Conservation (phyloP, 2,888 invertebrate species). For the Eretmocerus hayati region DNA sequence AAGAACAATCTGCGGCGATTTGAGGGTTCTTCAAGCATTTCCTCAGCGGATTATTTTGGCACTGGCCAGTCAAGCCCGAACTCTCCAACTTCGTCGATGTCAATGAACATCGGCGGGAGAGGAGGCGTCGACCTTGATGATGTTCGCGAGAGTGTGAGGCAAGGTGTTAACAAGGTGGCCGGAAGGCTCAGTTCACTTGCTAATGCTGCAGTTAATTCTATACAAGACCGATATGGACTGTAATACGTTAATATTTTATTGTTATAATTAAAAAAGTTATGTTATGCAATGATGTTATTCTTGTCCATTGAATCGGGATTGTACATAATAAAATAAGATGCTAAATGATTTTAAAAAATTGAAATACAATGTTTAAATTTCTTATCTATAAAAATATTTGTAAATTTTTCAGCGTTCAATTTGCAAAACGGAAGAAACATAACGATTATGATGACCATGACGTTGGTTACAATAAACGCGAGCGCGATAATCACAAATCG, state of each 20-base stretch:
- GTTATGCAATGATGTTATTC: conserved; percentile 17
- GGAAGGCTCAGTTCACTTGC: conserved; percentile 92
- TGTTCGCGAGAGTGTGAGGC: conserved; percentile 92
- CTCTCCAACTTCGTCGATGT: conserved; percentile 37
- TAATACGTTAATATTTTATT: conserved; percentile 25
- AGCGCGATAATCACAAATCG: conserved; percentile 18
- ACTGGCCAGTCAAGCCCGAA: conserved; percentile 46
- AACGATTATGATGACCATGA: conserved; percentile 27
- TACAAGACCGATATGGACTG: conserved; percentile 62
- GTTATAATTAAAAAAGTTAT: conserved; percentile 13
- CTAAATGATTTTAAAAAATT: conserved; percentile 10
- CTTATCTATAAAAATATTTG: conserved; percentile 33
- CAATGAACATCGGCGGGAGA: conserved; percentile 35
- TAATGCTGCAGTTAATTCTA: conserved; percentile 86
- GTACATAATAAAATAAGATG: conserved; percentile 22
- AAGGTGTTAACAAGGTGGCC: conserved; percentile 95
- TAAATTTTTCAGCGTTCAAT: conserved; percentile 29
- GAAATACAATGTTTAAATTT: conserved; percentile 7
- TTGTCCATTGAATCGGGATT: conserved; percentile 25
- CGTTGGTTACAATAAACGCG: conserved; percentile 23
- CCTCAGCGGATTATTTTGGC: conserved; percentile 93
- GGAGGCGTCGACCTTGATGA: conserved; percentile 74
- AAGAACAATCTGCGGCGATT: conserved; percentile 64
- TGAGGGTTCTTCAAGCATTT: conserved; percentile 91
- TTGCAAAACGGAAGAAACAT: conserved; percentile 25